Base-by-base conservation (phyloP, 2,113 vertebrate genomes). In the Pongo pygmaeus region DNA sequence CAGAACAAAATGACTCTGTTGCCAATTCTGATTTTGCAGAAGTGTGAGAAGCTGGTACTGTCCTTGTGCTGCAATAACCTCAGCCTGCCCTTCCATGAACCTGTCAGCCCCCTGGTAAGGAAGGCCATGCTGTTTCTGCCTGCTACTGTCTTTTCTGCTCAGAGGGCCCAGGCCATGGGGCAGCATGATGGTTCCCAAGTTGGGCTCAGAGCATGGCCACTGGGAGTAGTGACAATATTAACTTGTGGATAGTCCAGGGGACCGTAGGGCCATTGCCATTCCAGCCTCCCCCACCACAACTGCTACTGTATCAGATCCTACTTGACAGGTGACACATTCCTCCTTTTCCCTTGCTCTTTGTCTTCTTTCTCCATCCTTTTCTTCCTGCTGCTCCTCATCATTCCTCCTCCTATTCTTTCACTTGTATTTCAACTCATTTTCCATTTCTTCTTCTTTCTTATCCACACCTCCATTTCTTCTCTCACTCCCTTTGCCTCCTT, bases 61-160 rank as follows among this genome's bases (percentile, higher is more conserved):
- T 99, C 99, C 83, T 98, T 99, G 98, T 99, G 99, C 98, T 99
- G 99, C 98, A 99, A 99, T 95, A 99, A 98, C 80, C 99, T 99
- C 97, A 99, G 99, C 86, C 98, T 99, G 61, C 99, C 99, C 0
- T 99, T 99, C 98, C 99, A 99, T 0, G 99, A 99, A 74, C 99
- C 99, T 0, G 99, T 99, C 98, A 99, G 99, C 97, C 99, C 99
- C 4, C 98, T 99, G 98, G 99, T 99, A 98, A 99, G 99, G 98
- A 61, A 64, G 23, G 13, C 48, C 20, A 55, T 8, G 0, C 57
- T 17, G 4, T 18, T 17, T 69, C 46, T 61, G n/a, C 50, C 4
- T 70, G 70, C 79, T 40, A 2, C 57, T 67, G 17, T 57, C 27
- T 59, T 50, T 57, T 61, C 89, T 87, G 78, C n/a, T 38, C 6